phyloP scores from a whole-genome alignment of 2,113 vertebrate species.

The Xiphorhynchus elegans region DNA sequence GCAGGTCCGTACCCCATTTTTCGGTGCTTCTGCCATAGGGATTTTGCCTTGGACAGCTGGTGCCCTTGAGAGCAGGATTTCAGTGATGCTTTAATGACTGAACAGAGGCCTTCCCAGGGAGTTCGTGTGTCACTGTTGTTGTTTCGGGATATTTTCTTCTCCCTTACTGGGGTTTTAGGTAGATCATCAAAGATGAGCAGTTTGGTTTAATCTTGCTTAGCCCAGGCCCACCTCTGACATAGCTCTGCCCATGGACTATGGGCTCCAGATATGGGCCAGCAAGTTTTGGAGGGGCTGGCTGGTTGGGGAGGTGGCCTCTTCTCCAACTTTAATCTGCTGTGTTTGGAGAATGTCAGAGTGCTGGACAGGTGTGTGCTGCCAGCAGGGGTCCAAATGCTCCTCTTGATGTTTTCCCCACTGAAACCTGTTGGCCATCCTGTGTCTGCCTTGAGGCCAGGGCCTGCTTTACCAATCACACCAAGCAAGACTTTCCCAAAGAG shows the following conservation, averaged over 20 bases:
- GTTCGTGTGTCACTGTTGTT: background rate
- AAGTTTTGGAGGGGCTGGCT: background rate
- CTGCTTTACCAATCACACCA: background rate
- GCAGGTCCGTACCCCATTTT: rapidly evolving
- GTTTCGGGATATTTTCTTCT: background rate
- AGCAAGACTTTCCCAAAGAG: background rate
- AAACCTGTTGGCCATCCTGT: rapidly evolving
- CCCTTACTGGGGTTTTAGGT: background rate
- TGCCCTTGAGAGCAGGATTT: background rate
- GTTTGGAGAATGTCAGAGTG: rapidly evolving
- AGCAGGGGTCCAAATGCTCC: rapidly evolving
- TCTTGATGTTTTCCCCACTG: background rate
- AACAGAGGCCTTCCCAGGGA: rapidly evolving
- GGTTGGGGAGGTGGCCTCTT: background rate
- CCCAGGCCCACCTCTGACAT: rapidly evolving
- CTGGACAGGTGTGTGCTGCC: rapidly evolving
- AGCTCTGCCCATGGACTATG: rapidly evolving
- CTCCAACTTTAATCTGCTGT: rapidly evolving
- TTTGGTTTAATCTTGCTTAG: background rate
- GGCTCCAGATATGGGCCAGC: background rate
- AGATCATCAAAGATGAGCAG: background rate
- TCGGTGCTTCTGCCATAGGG: background rate
- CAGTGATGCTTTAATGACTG: background rate
- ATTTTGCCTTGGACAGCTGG: background rate
- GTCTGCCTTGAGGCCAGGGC: background rate